These are phyloP conservation scores for Lumbricus terrestris DNA, from an alignment of 2,888 invertebrate genomes.

Conservation along the genomic window DNA sequence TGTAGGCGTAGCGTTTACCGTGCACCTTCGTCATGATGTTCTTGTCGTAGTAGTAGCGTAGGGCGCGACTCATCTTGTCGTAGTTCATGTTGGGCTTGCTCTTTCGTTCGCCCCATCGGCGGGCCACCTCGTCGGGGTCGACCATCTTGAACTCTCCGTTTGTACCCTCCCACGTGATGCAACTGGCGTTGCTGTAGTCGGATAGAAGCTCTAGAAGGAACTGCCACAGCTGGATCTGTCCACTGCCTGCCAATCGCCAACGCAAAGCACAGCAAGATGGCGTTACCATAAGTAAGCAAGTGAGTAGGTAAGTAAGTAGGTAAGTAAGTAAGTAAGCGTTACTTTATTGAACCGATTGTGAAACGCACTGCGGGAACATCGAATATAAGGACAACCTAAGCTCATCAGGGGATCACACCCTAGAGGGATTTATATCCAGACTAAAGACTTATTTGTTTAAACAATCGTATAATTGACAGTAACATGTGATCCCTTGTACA, in stretches of 20 bases:
- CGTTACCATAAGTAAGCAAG: not conserved
- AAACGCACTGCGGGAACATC: no score
- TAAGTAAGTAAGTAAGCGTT: no score
- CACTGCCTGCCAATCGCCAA: slow-evolving; percentile 60
- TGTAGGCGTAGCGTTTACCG: slow-evolving; percentile 92
- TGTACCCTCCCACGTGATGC: slow-evolving; percentile 71
- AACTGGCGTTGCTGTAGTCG: slow-evolving; percentile 81
- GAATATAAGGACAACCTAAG: no score
- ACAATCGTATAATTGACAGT: no score
- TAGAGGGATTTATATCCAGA: no score
- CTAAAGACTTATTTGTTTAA: no score
- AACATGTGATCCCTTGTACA: no score
- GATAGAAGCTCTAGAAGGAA: slow-evolving; percentile 92
- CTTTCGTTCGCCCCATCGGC: slow-evolving; percentile 91
- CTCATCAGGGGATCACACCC: no score
- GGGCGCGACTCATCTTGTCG: slow-evolving; percentile 74
- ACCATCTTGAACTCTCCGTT: slow-evolving; percentile 94
- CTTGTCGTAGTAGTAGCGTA: slow-evolving; percentile 89
- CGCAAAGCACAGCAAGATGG: not conserved
- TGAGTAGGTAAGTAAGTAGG: no score
- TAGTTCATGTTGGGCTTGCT: slow-evolving; percentile 98
- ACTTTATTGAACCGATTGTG: no score
- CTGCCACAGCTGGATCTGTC: slow-evolving; percentile 98
- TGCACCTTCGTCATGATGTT: slow-evolving; percentile 98
- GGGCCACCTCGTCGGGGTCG: slow-evolving; percentile 91